Evolutionary conservation across 2,797 vertebrate species (phyloP).

Genomic region (Hemibagrus guttatus): DNA sequence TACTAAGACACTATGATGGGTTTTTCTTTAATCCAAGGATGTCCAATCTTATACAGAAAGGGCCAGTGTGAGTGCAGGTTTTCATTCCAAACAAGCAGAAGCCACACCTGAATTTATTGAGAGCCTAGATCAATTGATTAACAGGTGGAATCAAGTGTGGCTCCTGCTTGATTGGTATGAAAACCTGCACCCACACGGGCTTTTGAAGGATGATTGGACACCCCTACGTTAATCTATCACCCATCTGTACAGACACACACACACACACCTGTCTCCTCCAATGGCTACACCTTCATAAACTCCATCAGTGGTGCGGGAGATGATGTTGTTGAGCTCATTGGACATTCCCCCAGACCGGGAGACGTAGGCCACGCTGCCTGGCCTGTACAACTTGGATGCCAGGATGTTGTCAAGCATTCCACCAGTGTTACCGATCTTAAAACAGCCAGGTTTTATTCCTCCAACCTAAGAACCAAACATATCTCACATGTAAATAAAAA

Average conservation of each 20-base stretch:
- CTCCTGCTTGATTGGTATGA: too few species aligned
- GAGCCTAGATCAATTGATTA: too few species aligned
- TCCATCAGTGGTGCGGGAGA: constrained; percentile 91
- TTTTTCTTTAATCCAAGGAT: background rate
- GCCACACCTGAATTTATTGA: too few species aligned
- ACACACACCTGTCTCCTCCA: constrained; percentile 89
- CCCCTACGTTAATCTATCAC: background rate
- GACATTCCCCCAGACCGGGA: constrained; percentile 98
- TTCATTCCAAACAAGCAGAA: too few species aligned
- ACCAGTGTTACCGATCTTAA: constrained; percentile 97
- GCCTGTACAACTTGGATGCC: constrained; percentile 94
- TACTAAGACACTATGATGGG: background rate
- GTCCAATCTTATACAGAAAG: too few species aligned
- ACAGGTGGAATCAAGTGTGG: too few species aligned
- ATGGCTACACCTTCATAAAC: constrained; percentile 97
- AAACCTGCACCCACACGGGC: too few species aligned
- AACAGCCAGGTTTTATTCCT: constrained; percentile 97
- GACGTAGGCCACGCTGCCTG: constrained; percentile 94
- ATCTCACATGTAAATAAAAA: background rate
- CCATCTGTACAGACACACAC: constrained; percentile 73
- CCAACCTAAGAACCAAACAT: constrained; percentile 81
- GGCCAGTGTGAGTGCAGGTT: too few species aligned
- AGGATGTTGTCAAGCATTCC: constrained; percentile 99
- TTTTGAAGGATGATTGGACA: too few species aligned
- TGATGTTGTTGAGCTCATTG: constrained; percentile 98